Percentiles rank a stretch among this genome's conserved stretches.
phyloP scores from a whole-genome alignment of 2,113 vertebrate genomes.

The Rallus limicola region DNA sequence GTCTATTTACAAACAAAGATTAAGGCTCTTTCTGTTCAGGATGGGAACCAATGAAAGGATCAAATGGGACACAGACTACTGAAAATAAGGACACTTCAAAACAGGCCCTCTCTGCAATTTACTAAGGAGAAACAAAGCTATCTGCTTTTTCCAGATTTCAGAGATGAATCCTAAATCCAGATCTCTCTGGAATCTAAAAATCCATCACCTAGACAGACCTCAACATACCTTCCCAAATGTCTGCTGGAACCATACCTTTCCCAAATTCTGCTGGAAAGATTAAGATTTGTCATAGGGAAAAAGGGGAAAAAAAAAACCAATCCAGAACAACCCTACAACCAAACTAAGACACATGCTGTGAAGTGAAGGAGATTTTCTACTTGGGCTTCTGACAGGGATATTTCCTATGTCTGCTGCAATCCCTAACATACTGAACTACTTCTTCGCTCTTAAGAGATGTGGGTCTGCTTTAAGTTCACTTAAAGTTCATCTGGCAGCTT shows the following conservation, averaged over 20 bases:
- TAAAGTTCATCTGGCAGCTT: conserved; percentile 41
- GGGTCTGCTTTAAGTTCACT: conserved; percentile 30
- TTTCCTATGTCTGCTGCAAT: conserved; percentile 25
- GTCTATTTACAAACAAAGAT: conserved; percentile 23
- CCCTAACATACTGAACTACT: conserved; percentile 11
- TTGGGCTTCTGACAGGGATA: conserved; percentile 16
- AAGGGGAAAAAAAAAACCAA: not conserved
- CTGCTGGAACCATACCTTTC: not conserved
- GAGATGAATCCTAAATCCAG: not conserved
- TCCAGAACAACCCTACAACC: not conserved
- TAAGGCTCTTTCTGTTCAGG: not conserved
- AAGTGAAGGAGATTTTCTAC: conserved; percentile 39
- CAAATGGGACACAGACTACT: not conserved
- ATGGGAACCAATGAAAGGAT: not conserved
- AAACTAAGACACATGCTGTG: conserved; percentile 4
- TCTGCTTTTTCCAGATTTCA: not conserved
- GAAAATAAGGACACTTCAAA: not conserved
- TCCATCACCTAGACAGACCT: not conserved
- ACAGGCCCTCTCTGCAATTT: not conserved
- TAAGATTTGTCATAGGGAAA: not conserved
- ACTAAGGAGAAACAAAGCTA: not conserved
- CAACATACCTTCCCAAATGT: not conserved
- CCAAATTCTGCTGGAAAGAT: not conserved
- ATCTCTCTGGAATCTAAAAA: not conserved
- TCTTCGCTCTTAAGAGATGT: not conserved